Evolutionary conservation across 2,113 vertebrate species (phyloP), one percentile per base, ranked within the genome.

Genomic region (Laticauda laticaudata): DNA sequence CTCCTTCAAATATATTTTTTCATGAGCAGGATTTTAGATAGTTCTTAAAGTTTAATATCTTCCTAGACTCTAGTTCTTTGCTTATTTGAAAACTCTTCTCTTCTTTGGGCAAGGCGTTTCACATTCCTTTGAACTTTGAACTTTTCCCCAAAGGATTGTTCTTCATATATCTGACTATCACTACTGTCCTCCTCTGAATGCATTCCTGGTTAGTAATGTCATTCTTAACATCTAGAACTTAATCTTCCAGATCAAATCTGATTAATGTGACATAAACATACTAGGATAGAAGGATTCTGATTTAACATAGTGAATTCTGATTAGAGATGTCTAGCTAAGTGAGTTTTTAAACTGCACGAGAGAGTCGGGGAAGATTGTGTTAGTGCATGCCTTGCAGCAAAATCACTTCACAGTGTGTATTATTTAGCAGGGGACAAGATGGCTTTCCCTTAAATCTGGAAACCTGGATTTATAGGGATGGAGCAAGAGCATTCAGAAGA

Each of bases 401-500:
- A 51, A 8, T 48, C 92, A 5, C 7, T 12, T 14, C 59, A 6
- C 0, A 81, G 34, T 0, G 85, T 10, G 89, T 92, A 29, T 90
- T 94, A 93, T 93, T 93, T 95, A 91, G 92, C 96, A 91, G 48
- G 64, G 94, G 90, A 93, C 24, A 39, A 6, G 91, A 93, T 55
- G 93, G 92, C 93, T 96, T 92, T 91, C 94, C 55, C 0, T 93
- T 94, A 94, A 89, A 96, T 95, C 96, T 91, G 91, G 96, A 94
- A 94, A 96, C 94, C 87, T 92, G 94, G 95, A 96, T 97, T 97
- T 95, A 97, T 61, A 94, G 91, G 0, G 3, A 6, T 24, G 94
- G 95, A 97, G 93, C 91, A 93, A 94, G 96, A 97, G 94, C 92
- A 55, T 86, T 93, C 93, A 86, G 86, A 94, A 91, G 94, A 91